Base-by-base conservation (phyloP, 2,113 vertebrate species). In the Helogale parvula region DNA sequence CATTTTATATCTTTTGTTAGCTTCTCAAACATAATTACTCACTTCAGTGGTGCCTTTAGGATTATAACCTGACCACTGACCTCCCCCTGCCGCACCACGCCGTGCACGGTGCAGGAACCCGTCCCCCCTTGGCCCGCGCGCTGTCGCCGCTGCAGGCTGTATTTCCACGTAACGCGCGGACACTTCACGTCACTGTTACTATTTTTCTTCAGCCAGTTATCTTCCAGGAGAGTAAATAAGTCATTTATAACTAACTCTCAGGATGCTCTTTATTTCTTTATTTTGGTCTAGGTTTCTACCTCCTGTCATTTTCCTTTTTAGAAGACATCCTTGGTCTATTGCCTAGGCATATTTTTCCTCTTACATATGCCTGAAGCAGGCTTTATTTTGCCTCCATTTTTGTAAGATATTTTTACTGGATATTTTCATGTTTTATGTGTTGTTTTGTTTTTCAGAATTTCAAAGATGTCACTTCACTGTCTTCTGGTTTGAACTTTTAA, bases 51-150 rank as follows among this genome's bases (percentile, higher is more conserved):
- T 76, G 85, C 13, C 15, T 69, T 76, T n/a, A 57, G 79, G 33
- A 23, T n/a, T 65, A 35, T 6, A 45, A 35, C 41, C 41, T 41
- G 41, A 41, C 41, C 41, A 41, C 41, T 41, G 41, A 41, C 41
- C 41, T 41, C 41, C 41, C 41, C 41, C 5, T n/a, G 41, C 41
- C 41, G 41, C 41, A n/a, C 9, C 21, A 19, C 27, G 8, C 66
- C 8, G 8, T 12, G 65, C 7, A 21, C 1, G 15, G 38, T 1
- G 21, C 13, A 23, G n/a, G 41, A 7, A 3, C 10, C 13, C 0
- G 23, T 27, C 8, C 16, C 19, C 52, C 35, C 85, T 14, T 16
- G 3, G 15, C 52, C 52, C 69, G 41, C 52, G 29, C 27, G 41
- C 11, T 8, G 1, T 31, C 33, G 12, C 4, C 68, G 31, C 33